Conservation (phyloP, 1,140 invertebrate species). For the Melitaea cinxia region DNA sequence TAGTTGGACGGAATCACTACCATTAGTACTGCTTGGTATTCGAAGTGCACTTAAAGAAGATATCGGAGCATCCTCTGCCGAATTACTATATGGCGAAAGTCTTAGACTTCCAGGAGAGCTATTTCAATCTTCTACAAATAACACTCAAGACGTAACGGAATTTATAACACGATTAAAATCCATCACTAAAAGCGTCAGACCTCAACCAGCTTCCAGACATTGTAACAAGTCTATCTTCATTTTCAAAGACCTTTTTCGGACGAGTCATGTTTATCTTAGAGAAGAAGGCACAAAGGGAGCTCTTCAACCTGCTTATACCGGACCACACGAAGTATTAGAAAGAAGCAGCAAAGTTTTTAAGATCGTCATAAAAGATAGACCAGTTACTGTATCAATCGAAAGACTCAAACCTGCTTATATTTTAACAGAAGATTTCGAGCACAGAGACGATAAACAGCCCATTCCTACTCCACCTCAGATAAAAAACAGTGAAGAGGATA, state of each 20-base stretch:
- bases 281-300: constrained; percentile 1
- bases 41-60: constrained; percentile 24
- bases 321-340: constrained; percentile 11
- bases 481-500: no score
- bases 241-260: constrained; percentile 8
- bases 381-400: constrained; percentile 19
- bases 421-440: no score
- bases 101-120: constrained; percentile 19
- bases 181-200: not conserved
- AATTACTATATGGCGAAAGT: constrained; percentile 22
- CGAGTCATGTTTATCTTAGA: constrained; percentile 1
- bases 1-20: constrained; percentile 24
- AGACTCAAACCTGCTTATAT: constrained; percentile 29
- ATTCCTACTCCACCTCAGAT: no score
- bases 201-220: constrained; percentile 17
- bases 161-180: constrained; percentile 1
- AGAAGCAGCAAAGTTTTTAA: constrained; percentile 15
- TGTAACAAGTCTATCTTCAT: constrained; percentile 7
- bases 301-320: constrained; percentile 8
- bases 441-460: no score
- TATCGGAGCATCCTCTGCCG: constrained; percentile 13
- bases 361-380: constrained; percentile 12
- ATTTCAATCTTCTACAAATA: not conserved
- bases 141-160: constrained; percentile 13
- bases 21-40: no score